Percentiles rank a stretch among this genome's conserved stretches.
These are phyloP conservation scores for Rhinolophus ferrumequinum DNA, from an alignment of 2,113 vertebrate species.

Conservation along the genomic window DNA sequence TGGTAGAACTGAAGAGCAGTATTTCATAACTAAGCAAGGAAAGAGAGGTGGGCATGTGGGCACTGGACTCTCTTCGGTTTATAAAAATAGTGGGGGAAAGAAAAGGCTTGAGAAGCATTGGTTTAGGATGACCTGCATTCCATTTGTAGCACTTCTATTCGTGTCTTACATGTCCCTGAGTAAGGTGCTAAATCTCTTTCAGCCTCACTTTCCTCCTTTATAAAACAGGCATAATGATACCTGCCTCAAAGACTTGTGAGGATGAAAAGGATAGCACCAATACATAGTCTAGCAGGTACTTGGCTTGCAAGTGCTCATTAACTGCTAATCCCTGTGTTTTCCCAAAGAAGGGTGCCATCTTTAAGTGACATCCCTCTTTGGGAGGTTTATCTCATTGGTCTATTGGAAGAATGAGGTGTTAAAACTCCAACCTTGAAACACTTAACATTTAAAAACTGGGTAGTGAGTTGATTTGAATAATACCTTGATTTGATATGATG, in stretches of 20 bases:
- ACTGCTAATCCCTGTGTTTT: not conserved
- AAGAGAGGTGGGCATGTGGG: not conserved
- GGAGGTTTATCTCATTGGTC: not conserved
- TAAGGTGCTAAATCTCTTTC: not conserved
- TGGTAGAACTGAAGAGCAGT: not conserved
- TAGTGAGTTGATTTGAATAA: conserved; percentile 43
- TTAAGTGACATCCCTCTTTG: not conserved
- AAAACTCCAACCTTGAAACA: not conserved
- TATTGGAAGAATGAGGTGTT: not conserved
- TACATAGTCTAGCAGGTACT: not conserved
- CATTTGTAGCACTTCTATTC: not conserved
- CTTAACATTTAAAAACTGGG: conserved; percentile 13
- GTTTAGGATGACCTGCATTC: not conserved
- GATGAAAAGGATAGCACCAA: not conserved
- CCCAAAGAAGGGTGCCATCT: not conserved
- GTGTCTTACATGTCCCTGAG: not conserved
- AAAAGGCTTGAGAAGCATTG: not conserved
- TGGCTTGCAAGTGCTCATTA: not conserved
- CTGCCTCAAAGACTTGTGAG: not conserved
- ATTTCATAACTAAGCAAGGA: not conserved
- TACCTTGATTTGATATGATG: conserved; percentile 28
- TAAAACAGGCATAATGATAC: conserved; percentile 2
- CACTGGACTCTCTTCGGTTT: not conserved
- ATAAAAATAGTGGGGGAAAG: too few relatives aligned
- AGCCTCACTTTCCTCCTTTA: not conserved